Conservation (phyloP, 2,888 invertebrate species). For the Cordylochernes scorpioides region DNA sequence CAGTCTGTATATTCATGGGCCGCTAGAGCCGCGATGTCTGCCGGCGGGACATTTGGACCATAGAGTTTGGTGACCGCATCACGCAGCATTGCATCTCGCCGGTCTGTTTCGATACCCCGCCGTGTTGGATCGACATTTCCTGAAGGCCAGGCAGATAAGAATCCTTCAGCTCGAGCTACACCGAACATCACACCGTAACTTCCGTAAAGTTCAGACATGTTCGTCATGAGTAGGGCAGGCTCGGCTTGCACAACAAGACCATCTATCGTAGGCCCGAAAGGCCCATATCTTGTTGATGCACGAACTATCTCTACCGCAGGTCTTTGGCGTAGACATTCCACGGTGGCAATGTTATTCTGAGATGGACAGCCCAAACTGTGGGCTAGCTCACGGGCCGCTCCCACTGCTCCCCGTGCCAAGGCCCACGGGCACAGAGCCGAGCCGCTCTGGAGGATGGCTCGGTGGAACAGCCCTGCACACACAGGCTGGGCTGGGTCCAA, state of each 20-base stretch:
- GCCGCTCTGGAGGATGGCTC: slow-evolving; percentile 45
- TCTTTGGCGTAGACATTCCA: slow-evolving; percentile 30
- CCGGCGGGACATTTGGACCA: too few relatives aligned
- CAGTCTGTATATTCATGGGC: slow-evolving; percentile 90
- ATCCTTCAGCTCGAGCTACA: slow-evolving; percentile 31
- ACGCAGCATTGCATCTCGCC: too few relatives aligned
- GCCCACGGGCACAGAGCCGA: slow-evolving; percentile 51
- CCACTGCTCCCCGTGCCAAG: slow-evolving; percentile 36
- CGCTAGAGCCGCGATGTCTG: too few relatives aligned
- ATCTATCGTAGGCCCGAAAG: slow-evolving; percentile 84
- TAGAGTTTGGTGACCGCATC: too few relatives aligned
- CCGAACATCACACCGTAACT: slow-evolving; percentile 21
- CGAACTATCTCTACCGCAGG: slow-evolving; percentile 26
- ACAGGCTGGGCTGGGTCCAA: too few relatives aligned
- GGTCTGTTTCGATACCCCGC: too few relatives aligned
- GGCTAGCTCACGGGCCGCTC: slow-evolving; percentile 15
- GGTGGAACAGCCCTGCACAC: slow-evolving; percentile 46
- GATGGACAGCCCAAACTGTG: neutral
- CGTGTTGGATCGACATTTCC: too few relatives aligned
- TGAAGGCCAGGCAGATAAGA: too few relatives aligned
- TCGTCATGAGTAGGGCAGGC: slow-evolving; percentile 18
- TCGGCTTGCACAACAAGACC: slow-evolving; percentile 61
- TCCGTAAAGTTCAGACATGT: slow-evolving; percentile 7
- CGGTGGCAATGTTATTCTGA: slow-evolving; percentile 8
- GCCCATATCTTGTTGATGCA: slow-evolving; percentile 31